Base-by-base conservation (phyloP, 2,888 invertebrate species). In the Prenolepis imparis region DNA sequence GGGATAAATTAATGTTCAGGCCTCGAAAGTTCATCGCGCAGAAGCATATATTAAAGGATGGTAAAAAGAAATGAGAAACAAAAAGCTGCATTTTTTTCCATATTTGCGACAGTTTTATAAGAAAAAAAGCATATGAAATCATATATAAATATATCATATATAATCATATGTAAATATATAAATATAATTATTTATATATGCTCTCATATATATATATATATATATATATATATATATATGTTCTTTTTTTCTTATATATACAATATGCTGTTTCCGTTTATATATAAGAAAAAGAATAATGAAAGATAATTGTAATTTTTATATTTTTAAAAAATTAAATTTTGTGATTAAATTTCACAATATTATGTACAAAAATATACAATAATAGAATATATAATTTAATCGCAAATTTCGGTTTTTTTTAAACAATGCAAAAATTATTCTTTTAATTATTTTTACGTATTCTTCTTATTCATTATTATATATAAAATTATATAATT, bases 21-120 rank as follows among this genome's bases (percentile, higher is more conserved):
- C 88, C 88, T 2, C 91, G 89, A 82, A 90, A 86, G 61, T 89
- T 91, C 0, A 80, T 92, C 4, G 92, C 91, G 72, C 91, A 91
- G 36, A 92, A 97, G 91, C 98, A 98, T 94, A 96, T 98, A 84
- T 95, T 98, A 18, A 97, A 97, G 94, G 97, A 96, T 94, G 97
- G 98, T 97, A 94, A 92, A 92, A 87, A 74, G 41, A 15, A 36
- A 67, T 39, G 12, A 21, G 2, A 39, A 59, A 72, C 5, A 11
- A 57, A 41, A 24, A 12, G 6, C 15, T 24, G 24, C 4, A 5
- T 39, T 11, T 74, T 44, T 74, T 39, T n/a, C 11, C 2, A n/a
- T 36, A n/a, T 52, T 41, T 8, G 9, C n/a, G 57, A 59, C 21
- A 48, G 11, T 39, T 75, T 39, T 18, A 6, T 18, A 0, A 28